Evolutionary conservation across 37 sponge, comb jelly and placozoan genomes (phyloP).

Genomic region (Amphimedon queenslandica): DNA sequence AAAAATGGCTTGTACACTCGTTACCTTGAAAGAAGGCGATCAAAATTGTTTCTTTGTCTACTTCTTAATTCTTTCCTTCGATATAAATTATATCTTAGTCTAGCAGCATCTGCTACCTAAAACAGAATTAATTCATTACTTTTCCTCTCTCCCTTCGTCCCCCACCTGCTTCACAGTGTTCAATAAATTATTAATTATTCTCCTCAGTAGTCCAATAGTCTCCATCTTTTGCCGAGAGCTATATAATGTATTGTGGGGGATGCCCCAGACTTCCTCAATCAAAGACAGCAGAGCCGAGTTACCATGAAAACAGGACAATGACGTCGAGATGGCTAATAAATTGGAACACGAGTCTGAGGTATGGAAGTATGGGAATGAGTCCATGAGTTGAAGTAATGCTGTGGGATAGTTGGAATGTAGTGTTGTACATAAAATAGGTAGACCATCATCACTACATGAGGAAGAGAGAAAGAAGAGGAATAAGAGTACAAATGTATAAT

Average conservation of each 20-base stretch:
- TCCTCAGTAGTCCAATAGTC: conserved; percentile 44
- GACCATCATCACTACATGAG: too few species aligned
- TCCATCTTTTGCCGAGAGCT: conserved; percentile 35
- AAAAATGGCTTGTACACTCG: background rate
- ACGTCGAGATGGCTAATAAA: too few species aligned
- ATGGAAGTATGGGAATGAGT: too few species aligned
- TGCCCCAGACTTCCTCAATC: conserved; percentile 17
- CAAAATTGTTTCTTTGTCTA: conserved; percentile 65
- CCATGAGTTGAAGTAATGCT: too few species aligned
- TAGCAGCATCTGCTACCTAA: conserved; percentile 29
- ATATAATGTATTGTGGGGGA: conserved; percentile 22
- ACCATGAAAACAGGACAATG: too few species aligned
- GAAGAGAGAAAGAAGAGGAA: too few species aligned
- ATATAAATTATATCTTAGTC: conserved; percentile 18
- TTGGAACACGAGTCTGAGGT: too few species aligned
- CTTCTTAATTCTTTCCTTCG: conserved; percentile 31
- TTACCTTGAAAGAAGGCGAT: conserved; percentile 34
- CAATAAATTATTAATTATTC: conserved; percentile 9
- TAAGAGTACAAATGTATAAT: too few species aligned
- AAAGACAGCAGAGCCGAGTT: too few species aligned
- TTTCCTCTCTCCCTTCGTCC: background rate
- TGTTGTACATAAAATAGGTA: too few species aligned
- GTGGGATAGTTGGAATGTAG: too few species aligned
- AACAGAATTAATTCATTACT: background rate
- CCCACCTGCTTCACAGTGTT: conserved; percentile 41